Conservation (phyloP, 1,140 invertebrate species). For the Anastrepha obliqua region DNA sequence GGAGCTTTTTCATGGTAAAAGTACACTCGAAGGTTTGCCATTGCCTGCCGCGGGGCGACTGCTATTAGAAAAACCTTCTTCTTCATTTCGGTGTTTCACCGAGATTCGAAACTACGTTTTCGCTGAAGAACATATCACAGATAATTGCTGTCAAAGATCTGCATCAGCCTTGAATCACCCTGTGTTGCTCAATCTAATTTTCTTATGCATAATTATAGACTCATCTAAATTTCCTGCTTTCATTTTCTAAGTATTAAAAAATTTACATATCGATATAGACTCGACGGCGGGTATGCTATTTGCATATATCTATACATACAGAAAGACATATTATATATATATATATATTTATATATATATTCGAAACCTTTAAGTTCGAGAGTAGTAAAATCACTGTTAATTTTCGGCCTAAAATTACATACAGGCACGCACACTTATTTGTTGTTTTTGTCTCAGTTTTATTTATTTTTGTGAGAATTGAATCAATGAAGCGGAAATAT, state of each 20-base stretch:
- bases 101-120: too few relatives aligned
- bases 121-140: too few relatives aligned
- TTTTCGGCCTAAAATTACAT: conserved; percentile 6
- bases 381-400: neutral
- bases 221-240: neutral
- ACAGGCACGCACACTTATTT: neutral
- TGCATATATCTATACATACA: neutral
- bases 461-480: conserved; percentile 2
- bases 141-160: too few relatives aligned
- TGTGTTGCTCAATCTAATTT: neutral
- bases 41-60: too few relatives aligned
- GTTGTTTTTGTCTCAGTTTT: neutral
- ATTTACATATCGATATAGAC: conserved; percentile 24
- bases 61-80: too few relatives aligned
- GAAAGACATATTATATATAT: neutral
- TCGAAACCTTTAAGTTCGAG: too few relatives aligned
- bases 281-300: neutral
- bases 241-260: neutral
- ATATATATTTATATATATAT: neutral
- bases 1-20: too few relatives aligned
- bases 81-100: too few relatives aligned
- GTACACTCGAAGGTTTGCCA: too few relatives aligned
- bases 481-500: conserved; percentile 34
- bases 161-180: too few relatives aligned
- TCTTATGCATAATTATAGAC: neutral